A percentile compares a stretch with the other conserved stretches of the same genome.
Evolutionary conservation across 2,888 invertebrate species (phyloP).

Genomic region (Ennomos erosarius): DNA sequence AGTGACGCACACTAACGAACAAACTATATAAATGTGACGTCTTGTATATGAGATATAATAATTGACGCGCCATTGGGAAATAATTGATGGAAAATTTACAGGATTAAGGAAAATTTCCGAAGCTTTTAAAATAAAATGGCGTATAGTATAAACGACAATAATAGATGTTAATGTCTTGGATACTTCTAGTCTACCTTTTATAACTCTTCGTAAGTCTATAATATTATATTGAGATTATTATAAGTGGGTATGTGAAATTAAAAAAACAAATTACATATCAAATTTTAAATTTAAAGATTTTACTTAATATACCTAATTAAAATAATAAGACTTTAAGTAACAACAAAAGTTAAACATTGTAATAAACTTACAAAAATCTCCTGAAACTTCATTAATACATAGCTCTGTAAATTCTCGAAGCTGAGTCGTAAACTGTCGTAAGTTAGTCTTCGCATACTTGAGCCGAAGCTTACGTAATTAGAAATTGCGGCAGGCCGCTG

Average conservation of each 20-base stretch:
- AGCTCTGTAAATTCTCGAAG: slow-evolving; percentile 23
- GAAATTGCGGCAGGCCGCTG: slow-evolving; percentile 70
- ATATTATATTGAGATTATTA: too few species aligned
- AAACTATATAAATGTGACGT: slow-evolving; percentile 43
- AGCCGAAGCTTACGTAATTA: slow-evolving; percentile 60
- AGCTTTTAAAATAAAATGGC: neutral
- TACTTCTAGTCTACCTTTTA: too few species aligned
- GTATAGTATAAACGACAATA: too few species aligned
- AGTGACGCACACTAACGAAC: slow-evolving; percentile 61
- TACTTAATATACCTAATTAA: too few species aligned
- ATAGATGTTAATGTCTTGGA: too few species aligned
- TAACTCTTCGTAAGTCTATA: too few species aligned
- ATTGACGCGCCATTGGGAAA: slow-evolving; percentile 35
- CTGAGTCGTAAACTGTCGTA: slow-evolving; percentile 23
- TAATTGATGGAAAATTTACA: slow-evolving; percentile 15
- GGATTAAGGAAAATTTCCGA: neutral
- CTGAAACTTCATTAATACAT: slow-evolving; percentile 5
- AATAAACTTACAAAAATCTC: slow-evolving; percentile 9
- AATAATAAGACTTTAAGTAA: neutral
- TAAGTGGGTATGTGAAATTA: too few species aligned
- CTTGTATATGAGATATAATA: slow-evolving; percentile 37
- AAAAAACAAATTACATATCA: too few species aligned
- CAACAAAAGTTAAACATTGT: slow-evolving; percentile 2
- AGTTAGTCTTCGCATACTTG: slow-evolving; percentile 30
- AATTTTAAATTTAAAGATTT: too few species aligned